Percentiles rank a stretch among this genome's conserved stretches.
Conservation (phyloP, 2,113 vertebrate genomes). For the Bubo scandiacus region DNA sequence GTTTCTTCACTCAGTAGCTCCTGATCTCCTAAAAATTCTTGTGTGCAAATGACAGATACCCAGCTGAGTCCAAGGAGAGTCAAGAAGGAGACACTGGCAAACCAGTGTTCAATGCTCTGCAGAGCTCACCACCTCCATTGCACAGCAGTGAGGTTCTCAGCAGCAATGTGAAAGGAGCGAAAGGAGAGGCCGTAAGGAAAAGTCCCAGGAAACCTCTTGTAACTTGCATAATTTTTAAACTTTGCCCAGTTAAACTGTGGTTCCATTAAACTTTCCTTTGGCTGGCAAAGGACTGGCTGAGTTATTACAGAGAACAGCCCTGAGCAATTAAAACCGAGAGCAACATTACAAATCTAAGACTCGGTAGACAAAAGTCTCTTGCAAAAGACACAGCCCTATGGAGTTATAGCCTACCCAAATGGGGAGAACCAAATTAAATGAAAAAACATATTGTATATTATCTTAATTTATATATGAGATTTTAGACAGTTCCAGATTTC, state of each 20-base stretch:
- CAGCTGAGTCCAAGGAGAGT: background rate
- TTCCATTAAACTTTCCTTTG: constrained; percentile 34
- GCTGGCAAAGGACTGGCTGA: background rate
- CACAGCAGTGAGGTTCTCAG: accelerated
- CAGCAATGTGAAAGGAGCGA: accelerated
- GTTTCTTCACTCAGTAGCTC: background rate
- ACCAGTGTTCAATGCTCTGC: background rate
- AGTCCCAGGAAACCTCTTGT: background rate
- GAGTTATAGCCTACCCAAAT: constrained; percentile 39
- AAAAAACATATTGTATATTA: constrained; percentile 64
- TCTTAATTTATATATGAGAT: constrained; percentile 57
- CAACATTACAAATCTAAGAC: constrained; percentile 1
- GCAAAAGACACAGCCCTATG: background rate
- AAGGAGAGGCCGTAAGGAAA: background rate
- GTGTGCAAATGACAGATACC: background rate
- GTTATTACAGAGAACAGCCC: constrained; percentile 1
- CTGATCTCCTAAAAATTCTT: background rate
- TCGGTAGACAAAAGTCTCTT: constrained; percentile 8
- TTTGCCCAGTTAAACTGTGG: constrained; percentile 13
- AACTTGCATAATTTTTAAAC: background rate
- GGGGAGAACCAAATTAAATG: constrained; percentile 46
- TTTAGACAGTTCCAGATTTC: constrained; percentile 64
- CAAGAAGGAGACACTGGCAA: background rate
- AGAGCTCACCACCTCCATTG: background rate
- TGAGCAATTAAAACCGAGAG: constrained; percentile 34